These are phyloP conservation scores for Cygnus buccinator DNA, from an alignment of 2,113 vertebrate species.

Conservation along the genomic window DNA sequence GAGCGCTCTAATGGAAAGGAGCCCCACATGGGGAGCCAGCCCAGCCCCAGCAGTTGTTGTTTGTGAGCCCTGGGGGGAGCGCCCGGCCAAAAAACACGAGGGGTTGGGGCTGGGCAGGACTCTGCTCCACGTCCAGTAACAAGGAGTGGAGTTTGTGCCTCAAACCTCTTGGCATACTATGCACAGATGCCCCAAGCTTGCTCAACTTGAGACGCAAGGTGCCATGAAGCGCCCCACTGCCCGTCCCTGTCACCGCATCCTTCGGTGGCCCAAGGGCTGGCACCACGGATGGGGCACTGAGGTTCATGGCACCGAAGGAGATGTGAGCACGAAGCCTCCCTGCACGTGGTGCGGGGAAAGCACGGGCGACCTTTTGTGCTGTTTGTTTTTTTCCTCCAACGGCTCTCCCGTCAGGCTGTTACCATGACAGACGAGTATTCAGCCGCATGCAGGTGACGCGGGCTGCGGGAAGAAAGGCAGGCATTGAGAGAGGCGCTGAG, in stretches of 20 bases:
- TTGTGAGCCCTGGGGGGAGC: constrained; percentile 38
- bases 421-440: constrained; percentile 8
- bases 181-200: neutral
- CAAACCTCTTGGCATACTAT: neutral
- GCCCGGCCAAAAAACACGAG: neutral
- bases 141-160: neutral
- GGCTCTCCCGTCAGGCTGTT: neutral
- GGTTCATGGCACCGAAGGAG: too few species aligned
- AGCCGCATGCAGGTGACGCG: neutral
- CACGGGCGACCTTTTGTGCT: neutral
- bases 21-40: constrained; percentile 20
- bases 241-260: neutral
- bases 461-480: constrained; percentile 28
- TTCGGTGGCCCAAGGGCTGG: neutral
- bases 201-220: neutral
- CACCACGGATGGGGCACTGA: too few species aligned
- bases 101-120: constrained; percentile 3
- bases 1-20: constrained; percentile 61
- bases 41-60: constrained; percentile 34
- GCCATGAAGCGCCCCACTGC: neutral
- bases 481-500: neutral
- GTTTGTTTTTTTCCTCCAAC: neutral
- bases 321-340: too few species aligned
- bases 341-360: too few species aligned
- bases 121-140: neutral